Base-by-base conservation (phyloP, 2,113 vertebrate species). In the Triplophysa rosa region DNA sequence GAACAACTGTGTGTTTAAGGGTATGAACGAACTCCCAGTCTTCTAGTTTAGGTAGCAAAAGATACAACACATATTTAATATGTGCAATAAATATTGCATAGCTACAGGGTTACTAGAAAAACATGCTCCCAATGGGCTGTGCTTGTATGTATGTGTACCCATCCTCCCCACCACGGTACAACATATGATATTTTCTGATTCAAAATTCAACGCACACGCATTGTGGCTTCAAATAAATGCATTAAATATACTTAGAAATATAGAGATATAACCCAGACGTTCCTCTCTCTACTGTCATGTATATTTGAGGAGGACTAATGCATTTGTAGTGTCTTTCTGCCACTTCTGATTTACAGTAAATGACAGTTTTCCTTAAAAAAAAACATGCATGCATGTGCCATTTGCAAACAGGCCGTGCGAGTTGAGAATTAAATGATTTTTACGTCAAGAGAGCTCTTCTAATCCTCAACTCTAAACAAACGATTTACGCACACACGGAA, bases 301-400 rank as follows among this genome's bases (percentile, higher is more conserved):
- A 80, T 80, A 74, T 80, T 80, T 80, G 63, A 80, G 52, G 3
- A 80, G 69, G 45, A 45, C 79, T 80, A 80, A 80, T 80, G 79
- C 52, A 80, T 80, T 80, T 80, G 49, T 47, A 67, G 71, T 80
- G 79, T 80, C 49, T 65, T 72, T 58, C 54, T 72, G 62, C 70
- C 70, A 66, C 29, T 59, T 74, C 69, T 67, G 33, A 42, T 67
- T 64, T 54, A 71, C 59, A 54, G 26, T 12, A 40, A 63, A 64
- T 16, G 68, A 80, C 78, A 71, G 58, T n/a, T 80, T 64, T 64
- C 59, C 59, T 7, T 76, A 4, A 75, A 0, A 75, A 52, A 7
- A 4, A 8, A 63, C 8, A 13, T 62, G 40, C n/a, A 70, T 5
- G 72, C 12, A 7, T 49, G 13, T 64, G 74, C 73, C 59, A 33